phyloP scores from a whole-genome alignment of 2,797 vertebrate species.

The Gambelia wislizenii region DNA sequence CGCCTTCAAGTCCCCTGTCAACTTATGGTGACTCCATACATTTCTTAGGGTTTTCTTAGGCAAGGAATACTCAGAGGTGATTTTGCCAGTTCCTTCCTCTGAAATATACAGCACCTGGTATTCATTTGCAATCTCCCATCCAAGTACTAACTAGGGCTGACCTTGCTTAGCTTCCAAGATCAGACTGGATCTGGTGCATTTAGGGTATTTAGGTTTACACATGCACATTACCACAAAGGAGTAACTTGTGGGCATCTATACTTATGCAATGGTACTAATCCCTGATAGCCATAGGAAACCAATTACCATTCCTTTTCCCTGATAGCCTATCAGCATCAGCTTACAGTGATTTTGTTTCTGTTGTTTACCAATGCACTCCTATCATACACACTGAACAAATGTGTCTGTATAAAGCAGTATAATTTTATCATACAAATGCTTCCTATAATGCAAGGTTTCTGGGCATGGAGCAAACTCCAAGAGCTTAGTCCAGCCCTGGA shows the following conservation, averaged over 20 bases:
- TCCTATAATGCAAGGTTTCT: not conserved
- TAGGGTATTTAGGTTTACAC: not conserved
- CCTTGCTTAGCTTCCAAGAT: too few species aligned
- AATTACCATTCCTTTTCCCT: not conserved
- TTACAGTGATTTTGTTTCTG: not conserved
- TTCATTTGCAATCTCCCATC: too few species aligned
- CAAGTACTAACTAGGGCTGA: too few species aligned
- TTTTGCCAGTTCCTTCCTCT: too few species aligned
- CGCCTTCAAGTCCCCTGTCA: too few species aligned
- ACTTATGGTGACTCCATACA: too few species aligned
- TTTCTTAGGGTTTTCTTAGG: too few species aligned
- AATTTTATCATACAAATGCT: not conserved
- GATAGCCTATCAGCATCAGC: not conserved
- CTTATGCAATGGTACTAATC: not conserved
- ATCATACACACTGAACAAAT: not conserved
- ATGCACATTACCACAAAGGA: not conserved
- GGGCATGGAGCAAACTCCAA: too few species aligned
- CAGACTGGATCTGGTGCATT: too few species aligned
- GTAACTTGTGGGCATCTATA: not conserved
- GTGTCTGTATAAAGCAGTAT: not conserved
- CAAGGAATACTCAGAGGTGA: too few species aligned
- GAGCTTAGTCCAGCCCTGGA: too few species aligned
- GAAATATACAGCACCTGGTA: too few species aligned
- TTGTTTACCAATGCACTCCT: not conserved
- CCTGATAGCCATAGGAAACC: not conserved